phyloP scores from a whole-genome alignment of 64 coral and sea anemone species.

The Hydrozoanthus tunicans region DNA sequence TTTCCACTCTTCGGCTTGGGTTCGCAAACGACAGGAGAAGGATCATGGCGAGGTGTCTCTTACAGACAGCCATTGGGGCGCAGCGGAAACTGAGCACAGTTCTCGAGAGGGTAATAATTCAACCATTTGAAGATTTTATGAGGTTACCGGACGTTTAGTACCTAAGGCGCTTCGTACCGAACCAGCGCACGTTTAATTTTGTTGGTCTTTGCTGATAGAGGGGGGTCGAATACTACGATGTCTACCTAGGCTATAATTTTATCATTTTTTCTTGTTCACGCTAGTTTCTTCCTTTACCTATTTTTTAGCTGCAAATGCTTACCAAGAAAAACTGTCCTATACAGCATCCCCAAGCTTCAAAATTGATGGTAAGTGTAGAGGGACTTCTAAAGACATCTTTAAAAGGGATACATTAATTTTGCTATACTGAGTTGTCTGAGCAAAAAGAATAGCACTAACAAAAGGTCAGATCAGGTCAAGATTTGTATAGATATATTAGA shows the following conservation, averaged over 20 bases:
- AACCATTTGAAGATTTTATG: too few species aligned
- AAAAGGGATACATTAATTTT: not conserved
- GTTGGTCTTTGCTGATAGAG: too few species aligned
- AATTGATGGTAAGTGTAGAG: conserved; percentile 19
- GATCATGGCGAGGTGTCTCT: not conserved
- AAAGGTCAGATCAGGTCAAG: too few species aligned
- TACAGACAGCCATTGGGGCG: not conserved
- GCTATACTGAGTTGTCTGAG: too few species aligned
- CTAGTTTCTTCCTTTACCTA: not conserved
- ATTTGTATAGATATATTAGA: too few species aligned
- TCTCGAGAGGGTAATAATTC: not conserved
- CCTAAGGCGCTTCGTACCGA: too few species aligned
- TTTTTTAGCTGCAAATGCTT: not conserved
- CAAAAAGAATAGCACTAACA: too few species aligned
- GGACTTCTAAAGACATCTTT: not conserved
- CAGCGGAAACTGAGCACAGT: not conserved
- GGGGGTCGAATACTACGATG: too few species aligned
- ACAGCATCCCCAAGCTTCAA: not conserved
- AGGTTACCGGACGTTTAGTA: too few species aligned
- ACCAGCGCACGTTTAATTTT: too few species aligned
- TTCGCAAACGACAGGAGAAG: not conserved
- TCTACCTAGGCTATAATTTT: not conserved
- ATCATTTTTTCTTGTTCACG: not conserved
- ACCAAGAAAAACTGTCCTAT: not conserved
- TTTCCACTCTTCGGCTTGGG: not conserved